Evolutionary conservation across 2,888 invertebrate genomes (phyloP), one percentile per base, ranked within the genome.

Genomic region (Dryococelus australis): DNA sequence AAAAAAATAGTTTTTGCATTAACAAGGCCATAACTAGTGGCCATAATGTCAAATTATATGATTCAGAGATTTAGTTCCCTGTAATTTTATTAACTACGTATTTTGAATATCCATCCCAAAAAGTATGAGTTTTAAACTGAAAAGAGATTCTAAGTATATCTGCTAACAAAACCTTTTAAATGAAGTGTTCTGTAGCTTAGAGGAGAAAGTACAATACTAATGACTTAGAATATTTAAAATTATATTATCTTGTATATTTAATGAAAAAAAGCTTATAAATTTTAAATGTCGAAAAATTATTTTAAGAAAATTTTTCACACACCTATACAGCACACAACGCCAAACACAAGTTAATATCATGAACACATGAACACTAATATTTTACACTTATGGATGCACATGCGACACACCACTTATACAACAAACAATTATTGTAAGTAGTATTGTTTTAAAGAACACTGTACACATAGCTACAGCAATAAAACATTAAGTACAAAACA

Each of bases 351-450:
- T 24, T 65, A 65, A 65, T 65, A 65, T 65, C 65, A 65, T 65
- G 65, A 65, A 65, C 65, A 65, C 65, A 65, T 65, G 65, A 65
- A 65, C 65, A 65, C n/a, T 8, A 65, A 65, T 24, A 65, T 65
- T 65, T 65, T 65, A 65, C n/a, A 24, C 65, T 65, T 24, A 65
- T 20, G 10, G n/a, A n/a, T 9, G 8, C 35, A 35, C 35, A 35
- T 35, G 16, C n/a, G 6, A 65, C 20, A 65, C 65, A 65, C 65
- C 0, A 65, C 65, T 12, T 24, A n/a, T 65, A 65, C 65, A 65
- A 65, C 65, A 65, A 65, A 65, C 65, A 65, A 65, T 65, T 65
- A 65, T 65, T 10, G 65, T 65, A 65, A 65, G 65, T 65, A 65
- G 65, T 20, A 9, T 65, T 65, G 24, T 65, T 65, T 0, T 65